Evolutionary conservation across 1,140 invertebrate species (phyloP), one percentile per base, ranked within the genome.

Genomic region (Nasonia giraulti): DNA sequence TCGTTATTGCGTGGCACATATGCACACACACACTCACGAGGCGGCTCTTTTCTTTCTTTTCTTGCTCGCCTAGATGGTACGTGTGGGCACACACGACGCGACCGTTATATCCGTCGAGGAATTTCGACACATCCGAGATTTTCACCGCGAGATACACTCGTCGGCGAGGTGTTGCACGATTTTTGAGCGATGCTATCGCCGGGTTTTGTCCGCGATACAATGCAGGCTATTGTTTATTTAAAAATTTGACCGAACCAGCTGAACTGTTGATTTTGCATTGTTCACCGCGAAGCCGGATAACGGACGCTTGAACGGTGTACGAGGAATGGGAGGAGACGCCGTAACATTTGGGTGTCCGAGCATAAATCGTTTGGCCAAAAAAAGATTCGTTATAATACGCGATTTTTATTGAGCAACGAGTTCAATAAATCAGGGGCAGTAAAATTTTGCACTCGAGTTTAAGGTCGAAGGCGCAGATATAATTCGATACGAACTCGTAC

Each of bases 401-500:
- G 17, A 62, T 62, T 17, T 62, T 62, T n/a, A 62, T 62, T n/a
- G 55, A 6, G 55, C 5, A 62, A 62, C 55, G 55, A 62, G 55
- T 62, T 62, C 6, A 62, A 62, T 62, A 62, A 62, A 62, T 62
- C 55, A 62, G 55, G 14, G 55, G 20, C 55, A 62, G 17, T 20
- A n/a, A n/a, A 62, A n/a, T 62, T 62, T 62, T 62, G 55, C 20
- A 17, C 20, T 62, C 20, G 11, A 40, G 31, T 20, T 76, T 76
- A 47, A n/a, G 20, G 12, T 23, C 74, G 47, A 47, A 27, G 47
- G 23, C 8, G 76, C 12, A 77, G 4, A 12, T 66, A 50, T 50
- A 79, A 79, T 79, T 79, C 37, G 55, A 62, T 62, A n/a, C 55
- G 55, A n/a, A 7, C 55, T 20, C 2, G 55, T n/a, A 62, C 55